These are phyloP conservation scores for Keiferia lycopersicella DNA, from an alignment of 2,888 invertebrate genomes.

Conservation along the genomic window DNA sequence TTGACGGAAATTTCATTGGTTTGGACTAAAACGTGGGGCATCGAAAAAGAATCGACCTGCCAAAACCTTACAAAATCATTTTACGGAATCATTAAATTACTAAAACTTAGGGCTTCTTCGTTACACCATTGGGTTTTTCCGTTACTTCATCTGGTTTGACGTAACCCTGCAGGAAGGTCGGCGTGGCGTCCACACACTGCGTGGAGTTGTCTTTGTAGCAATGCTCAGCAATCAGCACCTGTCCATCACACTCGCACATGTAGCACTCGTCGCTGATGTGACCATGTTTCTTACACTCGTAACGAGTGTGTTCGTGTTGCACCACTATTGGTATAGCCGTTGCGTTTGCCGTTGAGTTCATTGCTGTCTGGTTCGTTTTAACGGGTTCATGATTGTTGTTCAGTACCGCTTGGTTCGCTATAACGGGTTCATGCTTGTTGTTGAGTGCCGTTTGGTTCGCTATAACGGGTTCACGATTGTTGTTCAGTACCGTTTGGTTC, in stretches of 20 bases:
- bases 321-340: not conserved
- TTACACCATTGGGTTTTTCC: no score
- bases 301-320: conserved; percentile 48
- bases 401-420: no score
- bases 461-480: not conserved
- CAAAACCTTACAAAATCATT: no score
- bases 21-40: not conserved
- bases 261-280: conserved; percentile 55
- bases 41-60: no score
- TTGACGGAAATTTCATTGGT: not conserved
- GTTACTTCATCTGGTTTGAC: not conserved
- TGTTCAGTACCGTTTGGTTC: not conserved
- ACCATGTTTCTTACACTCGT: conserved; percentile 49
- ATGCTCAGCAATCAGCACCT: conserved; percentile 53
- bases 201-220: conserved; percentile 55
- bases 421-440: not conserved
- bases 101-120: no score
- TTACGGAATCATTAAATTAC: no score
- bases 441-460: no score
- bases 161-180: conserved; percentile 42
- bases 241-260: conserved; percentile 58
- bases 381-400: not conserved
- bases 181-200: conserved; percentile 45
- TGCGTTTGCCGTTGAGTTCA: no score
- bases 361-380: not conserved